Base-by-base conservation (phyloP, 2,888 invertebrate genomes). In the Plebejus argus region DNA sequence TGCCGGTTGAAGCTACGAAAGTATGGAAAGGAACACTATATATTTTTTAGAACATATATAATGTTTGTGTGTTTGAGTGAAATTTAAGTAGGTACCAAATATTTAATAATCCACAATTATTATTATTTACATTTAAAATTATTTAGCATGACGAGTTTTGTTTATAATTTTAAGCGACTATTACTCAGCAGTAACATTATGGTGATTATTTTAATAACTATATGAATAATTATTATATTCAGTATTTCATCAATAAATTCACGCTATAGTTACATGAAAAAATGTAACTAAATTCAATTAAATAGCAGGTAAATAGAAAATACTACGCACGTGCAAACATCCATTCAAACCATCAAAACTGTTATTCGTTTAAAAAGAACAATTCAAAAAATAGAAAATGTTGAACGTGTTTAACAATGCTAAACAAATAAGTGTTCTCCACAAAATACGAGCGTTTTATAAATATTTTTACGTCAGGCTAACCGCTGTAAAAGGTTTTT, bases 401-500 rank as follows among this genome's bases (percentile, higher is more conserved):
- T 35, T 70, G 39, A 70, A 61, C 39, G n/a, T 10, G 66, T 61
- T 28, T 76, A 77, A 79, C 78, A 76, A 71, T 75, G 15, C 66
- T 56, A 53, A 33, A 77, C 76, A 61, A 80, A 79, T 33, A 88
- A 90, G 86, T 88, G 78, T 79, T 81, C 86, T 92, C 92, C 87
- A 82, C 83, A 83, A 81, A 82, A 79, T 81, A 80, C 82, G 81
- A 87, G 83, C 90, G 82, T 89, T 92, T 90, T 87, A 92, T 92
- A 92, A 93, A 93, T 91, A 93, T 93, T 93, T 94, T 93, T 92
- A 87, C 87, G 83, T 86, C 84, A 86, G 84, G 90, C 88, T 91
- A 91, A 91, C 93, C 90, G 90, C 91, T 89, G 91, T 93, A 92
- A 93, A 94, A 94, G 93, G 93, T 94, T 94, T 93, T 93, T 94